phyloP scores from a whole-genome alignment of 1,140 invertebrate species.

The Hylaeus anthracinus region DNA sequence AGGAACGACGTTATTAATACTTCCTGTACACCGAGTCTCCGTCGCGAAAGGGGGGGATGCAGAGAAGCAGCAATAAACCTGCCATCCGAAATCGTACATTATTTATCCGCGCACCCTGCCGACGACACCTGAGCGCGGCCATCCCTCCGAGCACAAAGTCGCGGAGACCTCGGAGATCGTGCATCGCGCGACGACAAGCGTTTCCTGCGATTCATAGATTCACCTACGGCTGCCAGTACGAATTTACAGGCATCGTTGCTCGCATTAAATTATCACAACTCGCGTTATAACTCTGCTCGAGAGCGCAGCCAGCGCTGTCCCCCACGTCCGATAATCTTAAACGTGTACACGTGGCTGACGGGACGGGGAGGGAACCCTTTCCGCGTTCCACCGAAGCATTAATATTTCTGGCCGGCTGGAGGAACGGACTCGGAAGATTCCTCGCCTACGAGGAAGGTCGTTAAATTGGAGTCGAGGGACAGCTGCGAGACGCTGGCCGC shows the following conservation, averaged over 20 bases:
- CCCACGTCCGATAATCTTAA: conserved; percentile 27
- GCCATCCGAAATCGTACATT: background rate
- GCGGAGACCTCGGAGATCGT: background rate
- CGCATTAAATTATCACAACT: conserved; percentile 39
- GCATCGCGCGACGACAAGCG: conserved; percentile 20
- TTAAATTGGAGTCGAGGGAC: conserved; percentile 12
- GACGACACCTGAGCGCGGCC: conserved; percentile 10
- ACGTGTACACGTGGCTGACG: background rate
- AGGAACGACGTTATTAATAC: too few relatives aligned
- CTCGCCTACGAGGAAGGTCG: conserved; percentile 10
- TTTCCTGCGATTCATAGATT: conserved; percentile 45
- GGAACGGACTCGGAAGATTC: background rate
- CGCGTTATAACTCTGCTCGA: conserved; percentile 33
- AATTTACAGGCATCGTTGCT: conserved; percentile 16
- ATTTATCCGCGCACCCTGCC: conserved; percentile 16
- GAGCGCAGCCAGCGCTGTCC: conserved; percentile 8
- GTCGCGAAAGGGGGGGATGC: too few relatives aligned
- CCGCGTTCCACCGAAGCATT: conserved; percentile 35
- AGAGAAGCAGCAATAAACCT: background rate
- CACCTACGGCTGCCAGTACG: conserved; percentile 32
- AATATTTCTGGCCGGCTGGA: conserved; percentile 34
- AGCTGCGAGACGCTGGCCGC: conserved; percentile 35
- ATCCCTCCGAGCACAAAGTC: background rate
- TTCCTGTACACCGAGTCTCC: too few relatives aligned
- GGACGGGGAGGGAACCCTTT: background rate